Evolutionary conservation across 2,113 vertebrate genomes (phyloP).

Genomic region (Pollimyrus isidori): DNA sequence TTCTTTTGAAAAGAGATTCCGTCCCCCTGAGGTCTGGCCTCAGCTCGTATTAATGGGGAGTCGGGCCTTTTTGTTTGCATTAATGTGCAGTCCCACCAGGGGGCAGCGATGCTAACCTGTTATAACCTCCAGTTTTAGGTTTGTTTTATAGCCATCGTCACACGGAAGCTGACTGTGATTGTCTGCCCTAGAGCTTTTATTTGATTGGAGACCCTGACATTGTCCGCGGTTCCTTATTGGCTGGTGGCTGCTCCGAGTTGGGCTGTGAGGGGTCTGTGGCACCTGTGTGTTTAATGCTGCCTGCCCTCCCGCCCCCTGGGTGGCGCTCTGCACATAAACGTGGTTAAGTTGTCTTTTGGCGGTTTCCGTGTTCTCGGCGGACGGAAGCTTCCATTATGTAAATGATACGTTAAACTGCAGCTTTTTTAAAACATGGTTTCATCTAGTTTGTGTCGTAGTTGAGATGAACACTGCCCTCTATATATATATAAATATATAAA

Average conservation of each 20-base stretch:
- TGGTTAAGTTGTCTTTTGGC: constrained; percentile 77
- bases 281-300: not conserved
- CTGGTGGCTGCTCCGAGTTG: not conserved
- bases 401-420: constrained; percentile 51
- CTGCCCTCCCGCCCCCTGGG: constrained; percentile 8
- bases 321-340: constrained; percentile 30
- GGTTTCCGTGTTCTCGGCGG: constrained; percentile 34
- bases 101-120: not conserved
- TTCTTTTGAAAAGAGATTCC: constrained; percentile 6
- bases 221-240: not conserved
- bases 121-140: not conserved
- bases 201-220: not conserved
- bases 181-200: not conserved
- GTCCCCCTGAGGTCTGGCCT: constrained; percentile 33
- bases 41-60: constrained; percentile 41
- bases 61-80: not conserved
- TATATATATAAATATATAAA: constrained; percentile 29
- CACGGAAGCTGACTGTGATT: not conserved
- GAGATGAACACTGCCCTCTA: constrained; percentile 70
- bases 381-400: constrained; percentile 53
- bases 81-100: not conserved
- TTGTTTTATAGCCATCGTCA: not conserved
- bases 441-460: constrained; percentile 56
- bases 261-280: not conserved
- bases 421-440: constrained; percentile 38